A percentile compares a stretch with the other conserved stretches of the same genome.
Conservation (phyloP, 2,797 vertebrate species). For the Sebastes oblongus region DNA sequence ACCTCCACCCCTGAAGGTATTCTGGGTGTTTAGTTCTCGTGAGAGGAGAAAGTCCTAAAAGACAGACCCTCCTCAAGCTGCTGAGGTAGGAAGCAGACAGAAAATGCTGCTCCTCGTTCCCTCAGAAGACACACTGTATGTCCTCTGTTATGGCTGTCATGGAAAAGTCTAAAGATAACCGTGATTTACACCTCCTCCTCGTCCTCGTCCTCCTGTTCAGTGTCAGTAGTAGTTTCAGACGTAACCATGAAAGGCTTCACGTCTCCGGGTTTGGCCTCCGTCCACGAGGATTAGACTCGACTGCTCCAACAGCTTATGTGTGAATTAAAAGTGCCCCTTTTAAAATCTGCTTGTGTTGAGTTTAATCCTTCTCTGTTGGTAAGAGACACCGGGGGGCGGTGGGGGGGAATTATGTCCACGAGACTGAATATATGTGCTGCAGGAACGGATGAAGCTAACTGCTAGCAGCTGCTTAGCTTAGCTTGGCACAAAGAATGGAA, state of each 20-base stretch:
- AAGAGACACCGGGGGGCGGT: slow-evolving; percentile 9
- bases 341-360: slow-evolving; percentile 44
- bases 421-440: background rate
- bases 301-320: slow-evolving; percentile 37
- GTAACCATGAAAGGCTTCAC: slow-evolving; percentile 6
- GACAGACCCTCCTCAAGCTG: background rate
- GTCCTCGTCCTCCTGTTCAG: background rate
- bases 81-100: background rate
- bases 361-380: slow-evolving; percentile 43
- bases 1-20: background rate
- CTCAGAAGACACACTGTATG: background rate
- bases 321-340: slow-evolving; percentile 53
- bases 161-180: slow-evolving; percentile 23
- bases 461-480: background rate
- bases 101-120: background rate
- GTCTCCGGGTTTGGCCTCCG: slow-evolving; percentile 23
- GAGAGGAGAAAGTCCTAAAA: background rate
- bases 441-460: background rate
- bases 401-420: background rate
- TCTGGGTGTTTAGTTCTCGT: background rate
- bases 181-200: background rate
- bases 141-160: slow-evolving; percentile 1
- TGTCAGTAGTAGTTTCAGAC: slow-evolving; percentile 5
- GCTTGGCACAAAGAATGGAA: background rate
- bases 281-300: slow-evolving; percentile 49